Evolutionary conservation across 2,113 vertebrate species (phyloP).

Genomic region (Eptesicus fuscus): DNA sequence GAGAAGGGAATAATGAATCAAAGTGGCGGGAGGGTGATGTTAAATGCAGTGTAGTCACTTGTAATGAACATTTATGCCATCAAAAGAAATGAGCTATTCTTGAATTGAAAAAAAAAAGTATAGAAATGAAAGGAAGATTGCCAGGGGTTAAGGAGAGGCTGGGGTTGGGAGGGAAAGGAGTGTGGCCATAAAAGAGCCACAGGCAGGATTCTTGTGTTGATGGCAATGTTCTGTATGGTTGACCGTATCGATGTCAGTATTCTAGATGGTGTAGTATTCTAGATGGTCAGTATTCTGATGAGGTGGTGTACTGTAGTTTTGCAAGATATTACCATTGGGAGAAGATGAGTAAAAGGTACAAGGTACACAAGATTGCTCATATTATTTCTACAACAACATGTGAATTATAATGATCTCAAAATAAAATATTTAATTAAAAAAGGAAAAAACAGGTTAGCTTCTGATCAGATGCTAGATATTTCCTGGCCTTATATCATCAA

Average conservation of each 20-base stretch:
- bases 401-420: slow-evolving; percentile 40
- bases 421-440: slow-evolving; percentile 5
- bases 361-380: background rate
- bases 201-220: background rate
- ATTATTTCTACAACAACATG: background rate
- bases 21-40: background rate
- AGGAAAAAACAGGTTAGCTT: background rate
- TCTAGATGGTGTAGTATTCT: background rate
- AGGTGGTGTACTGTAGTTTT: background rate
- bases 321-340: background rate
- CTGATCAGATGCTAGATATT: background rate
- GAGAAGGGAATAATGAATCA: background rate
- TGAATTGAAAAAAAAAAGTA: background rate
- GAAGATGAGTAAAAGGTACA: background rate
- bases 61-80: background rate
- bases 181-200: background rate
- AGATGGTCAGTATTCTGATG: background rate
- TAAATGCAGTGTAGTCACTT: background rate
- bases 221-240: background rate
- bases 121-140: background rate
- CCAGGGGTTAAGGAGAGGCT: background rate
- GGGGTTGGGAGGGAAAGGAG: background rate
- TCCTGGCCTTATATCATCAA: background rate
- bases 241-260: background rate
- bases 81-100: background rate